A percentile compares a stretch with the other conserved stretches of the same genome.
Conservation (phyloP, 2,113 vertebrate species). For the Gila orcuttii region DNA sequence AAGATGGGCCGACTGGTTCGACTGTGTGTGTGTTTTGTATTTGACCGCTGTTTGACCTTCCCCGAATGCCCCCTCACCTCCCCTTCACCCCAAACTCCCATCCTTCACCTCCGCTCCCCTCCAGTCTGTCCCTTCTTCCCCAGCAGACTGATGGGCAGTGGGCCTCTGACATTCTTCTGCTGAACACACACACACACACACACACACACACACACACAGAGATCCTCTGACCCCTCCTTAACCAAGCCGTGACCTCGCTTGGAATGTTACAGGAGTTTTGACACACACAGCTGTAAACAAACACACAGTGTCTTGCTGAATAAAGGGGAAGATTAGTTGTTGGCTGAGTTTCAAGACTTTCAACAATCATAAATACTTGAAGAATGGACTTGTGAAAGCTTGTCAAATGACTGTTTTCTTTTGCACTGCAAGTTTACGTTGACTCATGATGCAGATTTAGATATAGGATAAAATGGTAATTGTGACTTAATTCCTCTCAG, state of each 20-base stretch:
- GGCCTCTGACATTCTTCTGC: slow-evolving; percentile 60
- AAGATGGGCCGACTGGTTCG: slow-evolving; percentile 41
- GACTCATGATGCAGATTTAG: background rate
- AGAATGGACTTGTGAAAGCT: slow-evolving; percentile 11
- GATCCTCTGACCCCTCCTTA: slow-evolving; percentile 58
- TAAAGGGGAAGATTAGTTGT: slow-evolving; percentile 7
- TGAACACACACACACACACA: slow-evolving; percentile 47
- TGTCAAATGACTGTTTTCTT: slow-evolving; percentile 13
- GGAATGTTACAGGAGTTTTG: slow-evolving; percentile 52
- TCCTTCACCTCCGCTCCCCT: slow-evolving; percentile 78
- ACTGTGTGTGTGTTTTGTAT: slow-evolving; percentile 66
- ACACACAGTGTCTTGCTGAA: slow-evolving; percentile 10
- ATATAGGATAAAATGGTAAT: background rate
- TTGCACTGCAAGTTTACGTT: background rate
- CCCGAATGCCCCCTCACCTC: slow-evolving; percentile 75
- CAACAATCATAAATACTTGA: background rate
- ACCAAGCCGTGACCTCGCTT: slow-evolving; percentile 59
- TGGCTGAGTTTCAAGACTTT: background rate
- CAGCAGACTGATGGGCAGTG: slow-evolving; percentile 61
- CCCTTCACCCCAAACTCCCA: slow-evolving; percentile 74
- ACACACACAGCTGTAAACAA: slow-evolving; percentile 49
- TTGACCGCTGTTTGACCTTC: slow-evolving; percentile 77
- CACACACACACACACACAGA: background rate
- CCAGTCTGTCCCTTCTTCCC: slow-evolving; percentile 62
- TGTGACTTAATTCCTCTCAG: background rate